Conservation (phyloP, 2,797 vertebrate genomes). For the Gephyroberyx darwinii region DNA sequence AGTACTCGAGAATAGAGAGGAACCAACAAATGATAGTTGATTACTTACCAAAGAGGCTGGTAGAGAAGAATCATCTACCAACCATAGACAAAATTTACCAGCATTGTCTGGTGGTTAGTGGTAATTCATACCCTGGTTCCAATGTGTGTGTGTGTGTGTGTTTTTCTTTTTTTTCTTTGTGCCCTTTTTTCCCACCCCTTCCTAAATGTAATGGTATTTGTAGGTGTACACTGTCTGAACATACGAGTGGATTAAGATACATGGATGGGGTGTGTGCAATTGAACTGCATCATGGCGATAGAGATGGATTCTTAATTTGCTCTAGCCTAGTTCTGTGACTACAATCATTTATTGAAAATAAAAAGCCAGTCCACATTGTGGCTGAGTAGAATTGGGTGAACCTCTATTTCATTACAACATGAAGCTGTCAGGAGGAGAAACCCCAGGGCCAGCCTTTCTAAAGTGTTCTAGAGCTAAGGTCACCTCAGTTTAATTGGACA, state of each 20-base stretch:
- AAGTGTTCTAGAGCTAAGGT: slow-evolving; percentile 6
- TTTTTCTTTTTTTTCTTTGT: background rate
- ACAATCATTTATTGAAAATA: slow-evolving; percentile 19
- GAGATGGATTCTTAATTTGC: slow-evolving; percentile 7
- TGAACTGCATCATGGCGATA: background rate
- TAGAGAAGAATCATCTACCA: too few relatives aligned
- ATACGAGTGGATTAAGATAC: background rate
- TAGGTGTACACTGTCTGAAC: background rate
- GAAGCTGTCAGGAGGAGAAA: slow-evolving; percentile 20
- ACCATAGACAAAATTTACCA: background rate
- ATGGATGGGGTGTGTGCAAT: background rate
- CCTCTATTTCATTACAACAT: slow-evolving; percentile 7
- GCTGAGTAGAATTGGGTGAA: slow-evolving; percentile 11
- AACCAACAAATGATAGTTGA: background rate
- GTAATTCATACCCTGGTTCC: too few relatives aligned
- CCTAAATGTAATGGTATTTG: too few relatives aligned
- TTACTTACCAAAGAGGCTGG: background rate
- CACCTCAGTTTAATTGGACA: too few relatives aligned
- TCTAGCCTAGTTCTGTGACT: background rate
- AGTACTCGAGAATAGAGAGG: background rate
- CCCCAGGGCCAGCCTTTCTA: slow-evolving; percentile 7
- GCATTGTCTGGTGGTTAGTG: too few relatives aligned
- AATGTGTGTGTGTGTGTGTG: background rate
- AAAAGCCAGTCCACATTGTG: slow-evolving; percentile 8
- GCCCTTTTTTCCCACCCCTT: background rate